Evolutionary conservation across 2,888 invertebrate genomes (phyloP), one percentile per base, ranked within the genome.

Genomic region (Coleophora deauratella): DNA sequence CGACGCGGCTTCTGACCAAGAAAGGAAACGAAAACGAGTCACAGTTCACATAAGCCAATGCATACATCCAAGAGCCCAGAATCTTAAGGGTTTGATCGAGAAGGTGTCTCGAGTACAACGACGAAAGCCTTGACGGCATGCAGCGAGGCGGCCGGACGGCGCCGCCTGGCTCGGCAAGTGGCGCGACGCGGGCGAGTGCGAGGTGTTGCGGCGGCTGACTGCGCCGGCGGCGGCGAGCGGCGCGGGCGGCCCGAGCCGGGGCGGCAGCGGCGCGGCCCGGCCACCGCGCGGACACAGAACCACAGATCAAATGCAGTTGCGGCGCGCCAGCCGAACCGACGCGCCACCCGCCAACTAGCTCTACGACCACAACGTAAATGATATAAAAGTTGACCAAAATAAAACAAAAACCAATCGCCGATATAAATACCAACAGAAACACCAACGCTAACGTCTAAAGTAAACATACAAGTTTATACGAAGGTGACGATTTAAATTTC

Each of bases 41-140:
- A 84, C 84, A 82, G 76, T 84, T 85, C 80, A 85, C 84, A 85
- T 79, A 85, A 84, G 84, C 84, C 84, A 85, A 84, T 84, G 84
- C 84, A 84, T 75, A 84, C 82, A 85, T 84, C 84, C 85, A 85
- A 84, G 82, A 85, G 85, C 84, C 84, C 84, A 84, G 84, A 85
- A 85, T 84, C 71, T 84, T 81, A 84, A 84, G 85, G 84, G 85
- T 84, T 85, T 84, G 79, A 76, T 81, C 76, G 80, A 77, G 51
- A 50, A 50, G 79, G 72, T 78, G 72, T 80, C 72, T 78, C 75
- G 79, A 75, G 67, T 76, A 78, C 70, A 78, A 81, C 77, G 80
- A 76, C 77, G 78, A 81, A 82, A 81, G 81, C 81, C 82, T 73
- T 71, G 77, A 69, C 75, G 80, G 80, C 80, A 80, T 80, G 80